A percentile compares a stretch with the other conserved stretches of the same genome.
Evolutionary conservation across 2,113 vertebrate genomes (phyloP).

Genomic region (Etheostoma cragini): DNA sequence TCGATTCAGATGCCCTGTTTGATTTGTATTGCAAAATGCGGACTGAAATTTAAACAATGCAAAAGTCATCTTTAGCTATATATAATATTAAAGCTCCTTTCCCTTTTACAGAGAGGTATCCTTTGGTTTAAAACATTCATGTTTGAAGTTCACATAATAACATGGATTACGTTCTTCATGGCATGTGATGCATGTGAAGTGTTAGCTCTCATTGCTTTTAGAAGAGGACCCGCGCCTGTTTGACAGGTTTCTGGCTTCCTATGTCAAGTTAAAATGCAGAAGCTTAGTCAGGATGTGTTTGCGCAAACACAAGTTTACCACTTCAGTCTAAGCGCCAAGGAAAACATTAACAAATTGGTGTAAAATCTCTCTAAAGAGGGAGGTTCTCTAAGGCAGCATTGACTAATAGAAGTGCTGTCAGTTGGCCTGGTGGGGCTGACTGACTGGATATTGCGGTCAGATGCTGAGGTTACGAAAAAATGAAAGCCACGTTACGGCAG

Average conservation of each 20-base stretch:
- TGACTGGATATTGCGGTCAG: constrained; percentile 64
- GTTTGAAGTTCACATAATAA: constrained; percentile 18
- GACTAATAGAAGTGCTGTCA: constrained; percentile 40
- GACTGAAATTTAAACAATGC: background rate
- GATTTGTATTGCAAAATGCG: constrained; percentile 6
- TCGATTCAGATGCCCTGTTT: background rate
- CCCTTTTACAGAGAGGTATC: background rate
- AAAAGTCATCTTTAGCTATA: background rate
- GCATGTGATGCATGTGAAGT: constrained; percentile 51
- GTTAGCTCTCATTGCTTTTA: constrained; percentile 42
- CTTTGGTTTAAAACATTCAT: constrained; percentile 1
- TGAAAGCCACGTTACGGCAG: constrained; percentile 69
- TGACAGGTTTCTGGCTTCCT: constrained; percentile 25
- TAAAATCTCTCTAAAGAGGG: constrained; percentile 4
- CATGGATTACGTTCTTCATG: constrained; percentile 45
- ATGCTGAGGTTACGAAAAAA: constrained; percentile 59
- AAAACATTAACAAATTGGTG: constrained; percentile 24
- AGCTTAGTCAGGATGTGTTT: constrained; percentile 28
- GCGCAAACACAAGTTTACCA: background rate
- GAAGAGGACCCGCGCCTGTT: constrained; percentile 9
- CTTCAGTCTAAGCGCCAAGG: constrained; percentile 1
- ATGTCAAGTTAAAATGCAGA: constrained; percentile 10
- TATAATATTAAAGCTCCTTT: background rate
- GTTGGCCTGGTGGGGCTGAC: constrained; percentile 40
- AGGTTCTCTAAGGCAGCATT: constrained; percentile 19